Base-by-base conservation (phyloP, 2,113 vertebrate genomes). In the Sprattus sprattus region DNA sequence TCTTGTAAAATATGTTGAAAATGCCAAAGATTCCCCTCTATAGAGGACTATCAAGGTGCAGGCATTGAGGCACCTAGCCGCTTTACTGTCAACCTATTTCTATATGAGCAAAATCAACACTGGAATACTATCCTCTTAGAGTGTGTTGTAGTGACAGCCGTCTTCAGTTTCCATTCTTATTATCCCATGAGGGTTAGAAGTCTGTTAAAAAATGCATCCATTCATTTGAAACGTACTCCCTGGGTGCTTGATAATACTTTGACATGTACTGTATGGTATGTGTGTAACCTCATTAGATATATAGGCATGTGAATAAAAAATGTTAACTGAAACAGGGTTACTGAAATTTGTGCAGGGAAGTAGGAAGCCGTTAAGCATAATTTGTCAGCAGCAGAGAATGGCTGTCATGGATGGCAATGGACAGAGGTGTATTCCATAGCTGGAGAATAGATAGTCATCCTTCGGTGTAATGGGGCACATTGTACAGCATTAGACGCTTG, bases 401-500 rank as follows among this genome's bases (percentile, higher is more conserved):
- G 49, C 50, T 10, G 45, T 22, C 3, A 52, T 22, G 2, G 16
- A 52, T 39, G 9, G 50, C 3, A 54, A 22, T 49, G 75, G 45
- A 84, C 50, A 81, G 67, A 81, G 7, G 28, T 13, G 64, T 71
- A 8, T 54, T 83, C 39, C 45, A 78, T 39, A 45, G 71, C 50
- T 4, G 83, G 75, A 75, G 64, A 49, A 86, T 18, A 52, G 67
- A 25, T 32, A 22, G 45, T 83, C 20, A 45, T 16, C 28, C 39
- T n/a, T 57, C 67, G 81, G 22, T 57, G 82, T 82, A 80, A 86
- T 47, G 46, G 71, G 85, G 25, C 22, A 5, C 52, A 13, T 25
- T 83, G 49, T 86, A 45, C 25, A 52, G 83, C 32, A 44, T 82
- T 44, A 60, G 4, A 20, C 46, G 44, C 52, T 52, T 11, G 52